Conservation (phyloP, 2,113 vertebrate species). For the Rhinopomastus cyanomelas region DNA sequence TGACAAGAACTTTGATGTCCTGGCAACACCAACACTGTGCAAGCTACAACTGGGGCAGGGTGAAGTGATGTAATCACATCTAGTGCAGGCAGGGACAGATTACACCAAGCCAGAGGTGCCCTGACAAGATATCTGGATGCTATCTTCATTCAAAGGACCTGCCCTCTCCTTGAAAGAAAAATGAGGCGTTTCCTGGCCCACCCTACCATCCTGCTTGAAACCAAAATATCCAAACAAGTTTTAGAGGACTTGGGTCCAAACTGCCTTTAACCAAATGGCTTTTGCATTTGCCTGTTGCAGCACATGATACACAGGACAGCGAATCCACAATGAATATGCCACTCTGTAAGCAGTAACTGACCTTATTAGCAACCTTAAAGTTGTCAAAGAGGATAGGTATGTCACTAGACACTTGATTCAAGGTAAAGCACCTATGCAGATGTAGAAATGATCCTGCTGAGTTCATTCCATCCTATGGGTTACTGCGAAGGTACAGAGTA, state of each 20-base stretch:
- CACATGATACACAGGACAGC: background rate
- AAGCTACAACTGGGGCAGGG: background rate
- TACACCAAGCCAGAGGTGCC: background rate
- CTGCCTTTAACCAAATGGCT: background rate
- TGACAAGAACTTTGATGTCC: background rate
- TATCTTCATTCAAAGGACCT: background rate
- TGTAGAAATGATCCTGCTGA: background rate
- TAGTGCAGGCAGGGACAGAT: background rate
- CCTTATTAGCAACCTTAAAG: background rate
- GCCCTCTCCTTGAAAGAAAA: background rate
- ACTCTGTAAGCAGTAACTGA: background rate
- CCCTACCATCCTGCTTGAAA: background rate
- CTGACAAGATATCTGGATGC: background rate
- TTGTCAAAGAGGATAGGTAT: background rate
- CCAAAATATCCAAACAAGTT: background rate
- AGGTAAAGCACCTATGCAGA: background rate
- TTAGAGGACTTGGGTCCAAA: background rate
- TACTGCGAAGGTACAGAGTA: background rate
- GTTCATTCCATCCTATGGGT: background rate
- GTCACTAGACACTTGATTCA: background rate
- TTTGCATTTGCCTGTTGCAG: background rate
- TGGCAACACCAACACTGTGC: background rate
- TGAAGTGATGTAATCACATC: background rate
- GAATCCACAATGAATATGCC: background rate
- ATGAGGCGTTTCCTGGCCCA: background rate